Base-by-base conservation (phyloP, 1,140 invertebrate species). In the Aphaenogaster ashmeadi region DNA sequence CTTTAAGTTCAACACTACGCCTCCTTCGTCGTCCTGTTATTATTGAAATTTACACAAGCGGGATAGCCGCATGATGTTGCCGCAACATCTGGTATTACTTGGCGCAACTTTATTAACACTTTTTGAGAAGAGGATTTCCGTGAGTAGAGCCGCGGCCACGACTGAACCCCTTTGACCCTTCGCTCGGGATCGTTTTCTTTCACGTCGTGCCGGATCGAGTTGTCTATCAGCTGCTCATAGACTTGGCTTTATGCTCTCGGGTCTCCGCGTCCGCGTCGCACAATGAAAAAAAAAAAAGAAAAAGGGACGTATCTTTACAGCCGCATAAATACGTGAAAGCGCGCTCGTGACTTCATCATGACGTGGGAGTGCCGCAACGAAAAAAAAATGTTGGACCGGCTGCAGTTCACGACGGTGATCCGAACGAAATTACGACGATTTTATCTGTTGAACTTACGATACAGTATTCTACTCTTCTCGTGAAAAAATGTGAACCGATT, bases 281-380 rank as follows among this genome's bases (percentile, higher is more conserved):
- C 60, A 33, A 38, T n/a, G 27, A 13, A 38, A 18, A 52, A 47
- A 52, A 47, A 54, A 87, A 92, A 89, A 91, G 87, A 36, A 62
- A 62, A 62, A 21, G 18, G 78, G 44, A 71, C 27, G 71, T 90
- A 91, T 90, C 89, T 92, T 92, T 89, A 92, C 90, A 89, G 90
- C 87, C 79, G 75, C 50, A 56, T 13, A 92, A 90, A 93, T 93
- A 92, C 71, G 90, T 92, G 89, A 92, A 92, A 92, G 89, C 89
- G 87, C 92, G 88, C 87, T 93, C 91, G 91, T 91, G 87, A 91
- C 87, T 91, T 71, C 38, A 62, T 54, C 56, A 58, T 36, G 66
- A 86, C 62, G 85, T 90, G 85, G 88, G 85, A 89, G 88, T 87
- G 84, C 88, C 71, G 33, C n/a, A 56, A 62, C 47, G 21, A 27